phyloP scores from a whole-genome alignment of 1,140 invertebrate genomes.

The Aleiodes sp. region DNA sequence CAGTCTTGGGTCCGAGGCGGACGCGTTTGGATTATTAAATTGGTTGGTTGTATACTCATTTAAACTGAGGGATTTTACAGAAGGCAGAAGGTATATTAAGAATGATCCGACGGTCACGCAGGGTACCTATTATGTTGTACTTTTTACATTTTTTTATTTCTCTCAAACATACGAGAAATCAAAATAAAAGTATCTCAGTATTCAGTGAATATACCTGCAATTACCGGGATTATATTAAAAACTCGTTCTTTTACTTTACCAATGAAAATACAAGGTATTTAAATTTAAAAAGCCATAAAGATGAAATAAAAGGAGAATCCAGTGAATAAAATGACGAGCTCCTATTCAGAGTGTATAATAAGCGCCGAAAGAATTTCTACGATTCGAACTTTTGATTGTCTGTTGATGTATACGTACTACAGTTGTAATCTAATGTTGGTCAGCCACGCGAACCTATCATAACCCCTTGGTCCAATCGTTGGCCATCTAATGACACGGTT shows the following conservation, averaged over 20 bases:
- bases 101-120: conserved; percentile 15
- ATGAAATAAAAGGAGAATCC: not conserved
- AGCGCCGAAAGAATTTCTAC: conserved; percentile 44
- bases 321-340: not conserved
- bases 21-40: conserved; percentile 18
- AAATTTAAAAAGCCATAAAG: conserved; percentile 1
- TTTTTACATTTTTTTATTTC: not conserved
- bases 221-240: conserved; percentile 10
- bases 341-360: not conserved
- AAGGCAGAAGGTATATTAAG: conserved; percentile 10
- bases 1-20: conserved; percentile 10
- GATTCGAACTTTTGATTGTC: conserved; percentile 42
- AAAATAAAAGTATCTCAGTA: conserved; percentile 11
- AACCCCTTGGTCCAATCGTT: conserved; percentile 54
- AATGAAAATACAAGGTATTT: not conserved
- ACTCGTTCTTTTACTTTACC: not conserved
- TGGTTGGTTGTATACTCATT: conserved; percentile 12
- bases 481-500: conserved; percentile 43
- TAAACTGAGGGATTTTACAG: conserved; percentile 16
- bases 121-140: not conserved
- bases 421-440: conserved; percentile 55
- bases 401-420: conserved; percentile 23
- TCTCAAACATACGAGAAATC: not conserved
- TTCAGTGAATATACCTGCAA: conserved; percentile 4
- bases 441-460: conserved; percentile 62